These are phyloP conservation scores for Mormyrops boulengeri DNA, from an alignment of 2,797 vertebrate genomes.

Conservation along the genomic window DNA sequence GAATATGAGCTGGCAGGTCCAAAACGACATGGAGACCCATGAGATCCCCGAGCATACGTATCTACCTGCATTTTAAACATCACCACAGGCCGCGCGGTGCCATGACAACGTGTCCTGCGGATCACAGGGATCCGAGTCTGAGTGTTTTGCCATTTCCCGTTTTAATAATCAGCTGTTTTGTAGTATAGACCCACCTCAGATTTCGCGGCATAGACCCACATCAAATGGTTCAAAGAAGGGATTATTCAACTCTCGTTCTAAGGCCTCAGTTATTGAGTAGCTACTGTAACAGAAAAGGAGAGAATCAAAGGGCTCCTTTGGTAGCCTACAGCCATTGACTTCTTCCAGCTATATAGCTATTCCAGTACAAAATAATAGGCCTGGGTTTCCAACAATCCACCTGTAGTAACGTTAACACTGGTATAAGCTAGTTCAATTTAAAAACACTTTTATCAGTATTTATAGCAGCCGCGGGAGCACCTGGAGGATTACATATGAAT, in stretches of 20 bases:
- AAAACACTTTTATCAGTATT: background rate
- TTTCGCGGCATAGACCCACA: background rate
- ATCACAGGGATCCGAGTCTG: background rate
- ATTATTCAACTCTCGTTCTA: background rate
- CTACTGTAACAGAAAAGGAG: background rate
- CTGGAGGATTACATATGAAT: background rate
- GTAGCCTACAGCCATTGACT: background rate
- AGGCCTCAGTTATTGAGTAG: background rate
- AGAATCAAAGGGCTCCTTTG: background rate
- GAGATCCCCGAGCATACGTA: background rate
- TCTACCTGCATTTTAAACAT: background rate
- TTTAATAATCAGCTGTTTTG: background rate
- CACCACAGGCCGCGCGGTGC: background rate
- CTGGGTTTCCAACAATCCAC: background rate
- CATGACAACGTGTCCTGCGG: background rate
- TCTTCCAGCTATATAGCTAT: background rate
- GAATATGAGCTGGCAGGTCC: background rate
- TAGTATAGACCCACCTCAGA: background rate
- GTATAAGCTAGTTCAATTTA: background rate
- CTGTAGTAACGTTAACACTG: background rate
- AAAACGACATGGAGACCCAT: background rate
- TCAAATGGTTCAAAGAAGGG: background rate
- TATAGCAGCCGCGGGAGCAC: background rate
- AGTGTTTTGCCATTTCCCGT: background rate
- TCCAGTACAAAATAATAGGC: background rate